Conservation (phyloP, 2,113 vertebrate species). For the Bucco capensis region DNA sequence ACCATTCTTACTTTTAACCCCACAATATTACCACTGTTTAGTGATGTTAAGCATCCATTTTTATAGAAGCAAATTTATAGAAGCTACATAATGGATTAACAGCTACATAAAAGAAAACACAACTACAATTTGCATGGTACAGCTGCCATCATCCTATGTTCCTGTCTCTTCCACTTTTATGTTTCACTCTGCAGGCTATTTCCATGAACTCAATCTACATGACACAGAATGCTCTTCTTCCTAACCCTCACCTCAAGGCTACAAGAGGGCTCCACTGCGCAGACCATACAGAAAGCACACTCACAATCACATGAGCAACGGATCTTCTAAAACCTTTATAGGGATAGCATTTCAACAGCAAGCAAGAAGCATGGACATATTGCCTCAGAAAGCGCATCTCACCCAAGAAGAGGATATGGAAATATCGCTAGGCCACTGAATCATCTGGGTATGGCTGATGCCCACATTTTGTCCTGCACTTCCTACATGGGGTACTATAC, state of each 20-base stretch:
- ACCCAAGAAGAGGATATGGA: neutral
- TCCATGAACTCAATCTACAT: neutral
- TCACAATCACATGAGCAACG: accelerated
- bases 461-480: neutral
- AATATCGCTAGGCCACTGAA: neutral
- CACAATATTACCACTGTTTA: neutral
- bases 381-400: neutral
- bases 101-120: neutral
- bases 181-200: neutral
- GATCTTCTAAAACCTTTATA: neutral
- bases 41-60: accelerated
- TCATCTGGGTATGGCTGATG: accelerated
- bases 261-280: neutral
- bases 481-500: neutral
- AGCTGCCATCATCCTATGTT: neutral
- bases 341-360: neutral
- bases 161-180: neutral
- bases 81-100: neutral
- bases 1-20: neutral
- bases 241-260: neutral
- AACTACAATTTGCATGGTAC: neutral
- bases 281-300: neutral
- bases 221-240: neutral
- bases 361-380: accelerated
- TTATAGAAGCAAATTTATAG: neutral